Evolutionary conservation across 2,888 invertebrate genomes (phyloP).

Genomic region (Molorchus minor): DNA sequence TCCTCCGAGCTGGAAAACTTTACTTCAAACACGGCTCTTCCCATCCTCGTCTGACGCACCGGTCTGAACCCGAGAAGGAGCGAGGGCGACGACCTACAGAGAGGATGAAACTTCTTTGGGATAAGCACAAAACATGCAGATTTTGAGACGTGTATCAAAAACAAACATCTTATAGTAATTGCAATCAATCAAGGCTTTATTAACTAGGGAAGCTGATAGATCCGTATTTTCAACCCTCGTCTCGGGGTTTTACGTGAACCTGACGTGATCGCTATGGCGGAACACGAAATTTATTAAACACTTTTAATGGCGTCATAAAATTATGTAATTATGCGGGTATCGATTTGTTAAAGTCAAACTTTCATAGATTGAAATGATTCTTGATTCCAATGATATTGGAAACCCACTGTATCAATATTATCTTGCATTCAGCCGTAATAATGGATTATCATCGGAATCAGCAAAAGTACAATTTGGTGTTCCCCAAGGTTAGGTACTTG

Average conservation of each 20-base stretch:
- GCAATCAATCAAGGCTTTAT: slow-evolving; percentile 61
- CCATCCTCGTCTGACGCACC: slow-evolving; percentile 27
- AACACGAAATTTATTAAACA: background rate
- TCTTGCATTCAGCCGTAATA: too few species aligned
- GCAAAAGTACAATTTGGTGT: too few species aligned
- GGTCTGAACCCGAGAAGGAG: background rate
- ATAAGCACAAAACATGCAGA: slow-evolving; percentile 58
- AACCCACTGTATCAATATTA: too few species aligned
- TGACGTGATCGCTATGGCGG: slow-evolving; percentile 25
- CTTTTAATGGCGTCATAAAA: background rate
- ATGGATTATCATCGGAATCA: too few species aligned
- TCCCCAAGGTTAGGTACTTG: too few species aligned
- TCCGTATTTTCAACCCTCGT: slow-evolving; percentile 39
- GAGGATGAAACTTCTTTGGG: slow-evolving; percentile 31
- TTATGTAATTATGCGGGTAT: too few species aligned
- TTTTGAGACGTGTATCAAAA: slow-evolving; percentile 61
- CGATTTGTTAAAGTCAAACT: too few species aligned
- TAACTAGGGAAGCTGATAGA: slow-evolving; percentile 34
- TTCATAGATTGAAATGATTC: too few species aligned
- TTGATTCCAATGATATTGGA: too few species aligned
- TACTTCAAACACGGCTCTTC: slow-evolving; percentile 35
- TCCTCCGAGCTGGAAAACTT: slow-evolving; percentile 42
- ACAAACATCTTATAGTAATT: slow-evolving; percentile 63
- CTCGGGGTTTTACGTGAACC: slow-evolving; percentile 30
- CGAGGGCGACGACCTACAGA: slow-evolving; percentile 11